Base-by-base conservation (phyloP, 2,888 invertebrate species). In the Hyles lineata region DNA sequence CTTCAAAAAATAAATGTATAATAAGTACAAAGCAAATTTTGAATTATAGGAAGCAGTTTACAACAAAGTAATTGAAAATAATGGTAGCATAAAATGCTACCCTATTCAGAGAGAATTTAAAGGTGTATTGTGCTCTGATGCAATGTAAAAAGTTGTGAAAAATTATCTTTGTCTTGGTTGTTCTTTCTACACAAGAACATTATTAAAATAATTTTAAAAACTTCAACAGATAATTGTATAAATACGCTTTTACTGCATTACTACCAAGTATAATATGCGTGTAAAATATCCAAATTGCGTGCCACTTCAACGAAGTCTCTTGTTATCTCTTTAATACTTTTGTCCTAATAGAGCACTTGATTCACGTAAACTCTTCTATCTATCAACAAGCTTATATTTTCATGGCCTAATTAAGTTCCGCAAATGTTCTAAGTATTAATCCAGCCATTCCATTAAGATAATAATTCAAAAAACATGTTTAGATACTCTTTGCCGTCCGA, bases 391-490 rank as follows among this genome's bases (percentile, higher is more conserved):
- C 15, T n/a, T 55, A 55, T 43, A 43, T 43, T 15, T 43, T 43
- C 43, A 43, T 43, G 43, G 43, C 15, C 43, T 43, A 11, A 43
- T 43, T 43, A 43, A 11, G 2, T 15, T 43, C 43, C 43, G 15
- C 15, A 43, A 43, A 43, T 15, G 15, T 43, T 43, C 2, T n/a
- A 55, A 55, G 55, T 55, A 55, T 11, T 63, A 63, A 62, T 63
- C 19, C 21, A 43, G 43, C 35, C 4, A 35, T 35, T 63, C 63
- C 35, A 63, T 63, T 60, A 63, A 43, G n/a, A 63, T 15, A 63
- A 63, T 62, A 35, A 62, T 43, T 63, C 23, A 67, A 25, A 67
- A 50, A 67, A 50, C 67, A 67, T 67, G 67, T 50, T 67, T 32
- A 50, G 17, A 50, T 23, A 67, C 43, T 67, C 43, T 63, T 50